Evolutionary conservation across 2,113 vertebrate species (phyloP), one percentile per base, ranked within the genome.

Genomic region (Tragulus kanchil): DNA sequence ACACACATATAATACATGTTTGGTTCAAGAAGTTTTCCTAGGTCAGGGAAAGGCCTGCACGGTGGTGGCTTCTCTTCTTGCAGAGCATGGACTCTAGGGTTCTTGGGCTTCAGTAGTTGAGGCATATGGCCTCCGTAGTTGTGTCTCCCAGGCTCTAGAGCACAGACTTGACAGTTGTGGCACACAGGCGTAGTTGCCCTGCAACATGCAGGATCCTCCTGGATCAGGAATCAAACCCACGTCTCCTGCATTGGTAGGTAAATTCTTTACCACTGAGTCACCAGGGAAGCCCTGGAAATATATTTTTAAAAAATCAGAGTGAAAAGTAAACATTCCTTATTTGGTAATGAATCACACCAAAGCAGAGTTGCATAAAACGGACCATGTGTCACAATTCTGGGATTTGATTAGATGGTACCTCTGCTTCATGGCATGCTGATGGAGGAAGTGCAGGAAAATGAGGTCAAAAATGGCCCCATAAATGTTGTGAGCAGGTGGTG

Each of bases 401-500:
- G 25, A 45, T 48, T 31, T 31, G 45, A 64, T 23, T 23, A 45
- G 15, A 15, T 2, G 2, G 1, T 42, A 65, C 14, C 28, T 79
- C 13, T 90, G 23, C n/a, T 86, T 62, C 15, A 1, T 0, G 12
- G 1, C 5, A 13, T 61, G 8, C 5, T 56, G 31, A 5, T 16
- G 26, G 23, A 16, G 13, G 5, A 10, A 19, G 7, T 21, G 4
- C 4, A 67, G 59, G 25, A 73, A 69, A 28, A 3, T 23, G 12
- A 3, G 31, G 54, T 56, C 25, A 42, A 16, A 75, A 28, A 17
- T 6, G 15, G 48, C 52, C 42, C 52, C 7, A 2, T 8, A 50
- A 36, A 36, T 0, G 0, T 1, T 17, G 28, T 3, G 6, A 82
- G 12, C 1, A 0, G 6, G 5, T 19, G 16, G 6, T 45, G 4